Base-by-base conservation (phyloP, 2,113 vertebrate genomes). In the Macquaria australasica region DNA sequence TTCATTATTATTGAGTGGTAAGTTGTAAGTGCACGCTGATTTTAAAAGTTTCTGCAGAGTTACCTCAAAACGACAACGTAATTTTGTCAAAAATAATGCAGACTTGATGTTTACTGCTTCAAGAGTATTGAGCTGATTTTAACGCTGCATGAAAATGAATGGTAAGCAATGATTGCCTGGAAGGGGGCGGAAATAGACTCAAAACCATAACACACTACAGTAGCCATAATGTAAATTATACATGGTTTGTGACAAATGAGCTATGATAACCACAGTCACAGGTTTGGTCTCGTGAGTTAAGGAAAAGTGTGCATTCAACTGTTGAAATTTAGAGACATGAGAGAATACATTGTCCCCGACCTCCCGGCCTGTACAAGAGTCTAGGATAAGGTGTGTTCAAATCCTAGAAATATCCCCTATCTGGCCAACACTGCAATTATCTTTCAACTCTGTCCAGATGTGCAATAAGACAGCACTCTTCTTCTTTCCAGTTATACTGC, bases 381-480 rank as follows among this genome's bases (percentile, higher is more conserved):
- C 8, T n/a, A 41, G 10, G 31, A 71, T n/a, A 43, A 75, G 20
- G 9, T 69, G 41, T 18, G 62, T 25, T 67, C 15, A 72, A 51
- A 60, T 59, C 28, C 4, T 21, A 73, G 20, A 74, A 18, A 58
- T 25, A 72, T 18, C 51, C 55, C 31, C 18, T 18, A 43, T 74
- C 20, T 12, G 66, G 39, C 25, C 14, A 66, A 64, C 59, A 82
- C 50, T 58, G 39, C 62, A 71, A 68, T 80, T 63, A 80, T 66
- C 60, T 69, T 48, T 66, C 16, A 76, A 20, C 72, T 51, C 37
- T 63, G 58, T 67, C 1, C 72, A 25, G 18, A 51, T 39, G 4
- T 11, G 66, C 50, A 64, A 15, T 21, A 60, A 77, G 48, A 64
- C 23, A 76, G 12, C 66, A 15, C 58, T 83, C 68, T 70, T 48